A percentile compares a stretch with the other conserved stretches of the same genome.
phyloP scores from a whole-genome alignment of 1,140 invertebrate genomes.

The Conus betulinus region DNA sequence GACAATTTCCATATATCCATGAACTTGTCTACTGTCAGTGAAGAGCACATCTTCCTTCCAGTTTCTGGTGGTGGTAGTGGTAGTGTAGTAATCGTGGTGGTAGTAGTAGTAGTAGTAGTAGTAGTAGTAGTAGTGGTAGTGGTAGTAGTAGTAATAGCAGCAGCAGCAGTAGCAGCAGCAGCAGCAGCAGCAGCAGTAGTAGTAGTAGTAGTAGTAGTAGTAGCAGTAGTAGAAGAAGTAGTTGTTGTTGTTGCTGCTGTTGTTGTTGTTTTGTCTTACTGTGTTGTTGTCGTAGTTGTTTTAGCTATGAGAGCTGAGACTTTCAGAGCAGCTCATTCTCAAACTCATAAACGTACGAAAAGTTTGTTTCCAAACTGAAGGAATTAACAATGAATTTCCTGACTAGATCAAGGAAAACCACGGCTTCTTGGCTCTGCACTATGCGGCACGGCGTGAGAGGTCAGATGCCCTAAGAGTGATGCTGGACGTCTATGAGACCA shows the following conservation, averaged over 20 bases:
- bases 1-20: not conserved
- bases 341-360: not conserved
- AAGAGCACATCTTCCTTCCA: not conserved
- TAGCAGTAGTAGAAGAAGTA: conserved; percentile 19
- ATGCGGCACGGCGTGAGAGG: no score
- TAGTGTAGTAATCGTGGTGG: no score
- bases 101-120: conserved; percentile 9
- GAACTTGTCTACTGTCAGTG: not conserved
- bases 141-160: not conserved
- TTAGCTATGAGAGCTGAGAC: not conserved
- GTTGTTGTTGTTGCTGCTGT: not conserved
- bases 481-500: no score
- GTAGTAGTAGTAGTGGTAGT: conserved; percentile 14
- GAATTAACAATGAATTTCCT: no score
- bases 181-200: conserved; percentile 12
- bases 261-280: no score
- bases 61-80: not conserved
- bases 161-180: conserved; percentile 8
- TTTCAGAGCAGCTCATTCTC: not conserved
- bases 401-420: no score
- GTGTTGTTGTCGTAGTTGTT: conserved; percentile 5
- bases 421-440: no score
- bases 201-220: conserved; percentile 15
- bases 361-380: no score
- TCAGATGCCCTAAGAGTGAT: no score